Evolutionary conservation across 2,888 invertebrate genomes (phyloP).

Genomic region (Germaria angustata): DNA sequence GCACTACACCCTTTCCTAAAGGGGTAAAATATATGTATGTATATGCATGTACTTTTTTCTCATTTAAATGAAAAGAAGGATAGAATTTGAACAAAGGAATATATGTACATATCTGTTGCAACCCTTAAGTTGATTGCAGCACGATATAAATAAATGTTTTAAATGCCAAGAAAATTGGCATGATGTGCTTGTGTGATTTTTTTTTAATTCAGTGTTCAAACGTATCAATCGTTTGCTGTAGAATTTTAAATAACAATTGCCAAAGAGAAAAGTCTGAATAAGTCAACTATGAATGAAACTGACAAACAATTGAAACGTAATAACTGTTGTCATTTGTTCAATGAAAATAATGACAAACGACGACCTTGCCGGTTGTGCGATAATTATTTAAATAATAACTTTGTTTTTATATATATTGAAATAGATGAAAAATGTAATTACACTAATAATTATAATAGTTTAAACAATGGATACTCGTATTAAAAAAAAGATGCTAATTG

Average conservation of each 20-base stretch:
- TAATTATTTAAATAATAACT: conserved; percentile 28
- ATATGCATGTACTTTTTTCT: neutral
- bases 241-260: conserved; percentile 5
- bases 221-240: neutral
- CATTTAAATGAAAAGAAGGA: neutral
- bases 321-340: neutral
- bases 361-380: conserved; percentile 16
- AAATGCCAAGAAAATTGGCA: conserved; percentile 11
- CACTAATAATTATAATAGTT: neutral
- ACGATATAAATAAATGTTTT: neutral
- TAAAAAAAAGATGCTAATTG: neutral
- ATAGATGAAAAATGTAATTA: neutral
- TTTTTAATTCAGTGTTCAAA: neutral
- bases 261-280: neutral
- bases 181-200: neutral
- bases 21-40: too few relatives aligned
- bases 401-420: neutral
- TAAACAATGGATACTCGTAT: too few relatives aligned
- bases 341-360: neutral
- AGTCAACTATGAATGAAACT: conserved; percentile 16
- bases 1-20: too few relatives aligned
- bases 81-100: neutral
- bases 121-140: neutral
- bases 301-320: conserved; percentile 27
- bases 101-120: neutral